Base-by-base conservation (phyloP, 2,888 invertebrate genomes). In the Homarus gammarus region DNA sequence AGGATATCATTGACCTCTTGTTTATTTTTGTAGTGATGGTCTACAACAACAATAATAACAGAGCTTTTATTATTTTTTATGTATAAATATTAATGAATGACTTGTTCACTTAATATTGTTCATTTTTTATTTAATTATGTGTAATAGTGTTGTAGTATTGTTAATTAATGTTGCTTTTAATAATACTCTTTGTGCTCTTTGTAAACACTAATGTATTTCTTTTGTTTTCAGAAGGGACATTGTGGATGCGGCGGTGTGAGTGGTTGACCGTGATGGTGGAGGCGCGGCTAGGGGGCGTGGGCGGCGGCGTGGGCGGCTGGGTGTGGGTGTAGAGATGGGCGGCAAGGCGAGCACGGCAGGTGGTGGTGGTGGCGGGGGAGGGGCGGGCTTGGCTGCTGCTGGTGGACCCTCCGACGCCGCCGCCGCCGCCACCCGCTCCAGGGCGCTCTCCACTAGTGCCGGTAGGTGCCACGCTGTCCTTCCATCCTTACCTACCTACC, bases 311-410 rank as follows among this genome's bases (percentile, higher is more conserved):
- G 85, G 85, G 78, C 61, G 73, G 61, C 61, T 70, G 86, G 84
- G 49, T 15, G 72, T 27, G 78, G 78, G 84, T 84, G 84, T 78
- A 89, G 79, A 56, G 44, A 89, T 89, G 89, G 89, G 89, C 44
- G 89, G 84, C 72, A 89, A 89, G 49, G 89, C 89, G 56, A 89
- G 89, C 84, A 89, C 89, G 56, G 89, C 89, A 75, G 88, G 83
- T 51, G 88, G 77, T 27, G 89, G 82, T 33, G 84, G 64, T 22
- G 86, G 79, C 12, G 86, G 56, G 38, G 88, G 44, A 36, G 84
- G 78, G 3, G 73, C 73, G 49, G 73, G 73, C 40, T 15, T 36
- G 56, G 56, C 70, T 31, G 89, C 84, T 22, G 81, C 81, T n/a
- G 79, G 72, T 3, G 79, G 81, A 15, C 61, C 70, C n/a, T 56